These are phyloP conservation scores for Nicator chloris DNA, from an alignment of 2,113 vertebrate species.

Conservation along the genomic window DNA sequence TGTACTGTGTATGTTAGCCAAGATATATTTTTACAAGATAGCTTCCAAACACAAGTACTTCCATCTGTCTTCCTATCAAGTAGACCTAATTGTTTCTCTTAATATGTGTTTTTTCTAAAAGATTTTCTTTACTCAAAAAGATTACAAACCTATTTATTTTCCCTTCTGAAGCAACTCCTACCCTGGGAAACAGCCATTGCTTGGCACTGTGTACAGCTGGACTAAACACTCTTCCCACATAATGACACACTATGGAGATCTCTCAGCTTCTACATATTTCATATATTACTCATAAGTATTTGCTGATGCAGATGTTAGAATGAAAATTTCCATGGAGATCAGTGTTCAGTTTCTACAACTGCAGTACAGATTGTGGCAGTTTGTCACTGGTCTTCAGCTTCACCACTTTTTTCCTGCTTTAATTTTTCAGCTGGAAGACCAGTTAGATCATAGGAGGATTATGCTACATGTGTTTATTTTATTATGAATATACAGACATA, in stretches of 20 bases:
- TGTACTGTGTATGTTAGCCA: background rate
- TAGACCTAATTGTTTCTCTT: background rate
- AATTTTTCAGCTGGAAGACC: background rate
- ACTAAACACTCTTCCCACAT: background rate
- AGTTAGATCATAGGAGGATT: background rate
- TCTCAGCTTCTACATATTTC: background rate
- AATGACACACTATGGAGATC: background rate
- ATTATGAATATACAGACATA: background rate
- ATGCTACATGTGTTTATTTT: background rate
- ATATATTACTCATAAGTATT: background rate
- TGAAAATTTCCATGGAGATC: background rate
- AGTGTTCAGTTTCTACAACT: background rate
- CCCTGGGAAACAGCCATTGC: background rate
- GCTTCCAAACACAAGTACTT: background rate
- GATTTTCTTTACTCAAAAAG: background rate
- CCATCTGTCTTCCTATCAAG: background rate
- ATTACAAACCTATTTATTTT: background rate
- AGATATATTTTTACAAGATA: background rate
- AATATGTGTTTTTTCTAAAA: background rate
- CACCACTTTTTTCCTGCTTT: background rate
- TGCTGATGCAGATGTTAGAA: background rate
- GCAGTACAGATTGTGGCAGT: background rate
- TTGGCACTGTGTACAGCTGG: background rate
- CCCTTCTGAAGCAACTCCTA: background rate
- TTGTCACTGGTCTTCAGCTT: background rate